phyloP scores from a whole-genome alignment of 2,888 invertebrate genomes.

The Scaptomyza tumidula region DNA sequence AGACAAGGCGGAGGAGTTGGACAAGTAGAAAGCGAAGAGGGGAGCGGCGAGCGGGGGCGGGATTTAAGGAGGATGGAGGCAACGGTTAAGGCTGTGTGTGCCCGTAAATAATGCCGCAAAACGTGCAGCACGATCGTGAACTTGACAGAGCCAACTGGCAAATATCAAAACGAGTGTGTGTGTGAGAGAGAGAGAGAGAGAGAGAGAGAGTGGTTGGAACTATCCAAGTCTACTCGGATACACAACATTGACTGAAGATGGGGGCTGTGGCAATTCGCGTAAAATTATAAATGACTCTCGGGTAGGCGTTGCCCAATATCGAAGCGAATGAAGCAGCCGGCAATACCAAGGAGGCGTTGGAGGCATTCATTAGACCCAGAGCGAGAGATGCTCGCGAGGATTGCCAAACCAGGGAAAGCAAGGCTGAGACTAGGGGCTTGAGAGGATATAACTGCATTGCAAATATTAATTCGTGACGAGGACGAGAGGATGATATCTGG shows the following conservation, averaged over 20 bases:
- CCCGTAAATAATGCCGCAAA: constrained; percentile 72
- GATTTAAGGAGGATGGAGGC: constrained; percentile 4
- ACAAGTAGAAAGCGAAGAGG: neutral
- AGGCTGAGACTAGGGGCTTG: neutral
- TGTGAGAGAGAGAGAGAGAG: constrained; percentile 13
- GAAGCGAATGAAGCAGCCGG: constrained; percentile 59
- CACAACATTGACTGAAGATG: constrained; percentile 28
- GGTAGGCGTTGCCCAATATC: constrained; percentile 75
- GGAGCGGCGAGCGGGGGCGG: neutral
- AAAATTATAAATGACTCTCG: constrained; percentile 73
- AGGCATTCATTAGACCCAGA: constrained; percentile 68
- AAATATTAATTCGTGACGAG: constrained; percentile 75
- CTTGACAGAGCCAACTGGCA: constrained; percentile 48
- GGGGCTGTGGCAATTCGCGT: constrained; percentile 58
- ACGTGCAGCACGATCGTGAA: constrained; percentile 74
- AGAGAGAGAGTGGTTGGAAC: constrained; percentile 33
- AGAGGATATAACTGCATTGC: constrained; percentile 22
- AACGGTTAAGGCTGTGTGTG: constrained; percentile 25
- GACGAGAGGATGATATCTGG: constrained; percentile 38
- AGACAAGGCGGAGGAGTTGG: neutral
- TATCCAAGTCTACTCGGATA: constrained; percentile 3
- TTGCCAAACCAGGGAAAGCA: constrained; percentile 9
- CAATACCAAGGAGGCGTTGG: constrained; percentile 56
- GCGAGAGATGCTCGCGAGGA: constrained; percentile 35
- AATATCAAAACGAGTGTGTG: constrained; percentile 21